Conservation (phyloP, 2,797 vertebrate genomes). For the Gadopsis bispinosus region DNA sequence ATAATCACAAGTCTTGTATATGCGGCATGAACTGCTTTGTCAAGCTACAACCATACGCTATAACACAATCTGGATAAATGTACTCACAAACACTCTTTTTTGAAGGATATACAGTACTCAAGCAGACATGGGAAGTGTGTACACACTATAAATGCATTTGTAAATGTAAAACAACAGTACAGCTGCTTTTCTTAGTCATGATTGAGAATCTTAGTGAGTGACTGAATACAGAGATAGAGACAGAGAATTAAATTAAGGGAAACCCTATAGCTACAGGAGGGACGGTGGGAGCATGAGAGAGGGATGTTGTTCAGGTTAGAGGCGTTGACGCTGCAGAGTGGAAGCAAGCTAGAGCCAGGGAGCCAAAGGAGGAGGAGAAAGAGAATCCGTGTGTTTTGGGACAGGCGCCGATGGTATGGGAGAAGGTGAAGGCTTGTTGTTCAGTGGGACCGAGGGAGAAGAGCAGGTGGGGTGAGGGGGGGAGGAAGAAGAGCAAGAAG, state of each 20-base stretch:
- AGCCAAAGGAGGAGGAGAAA: constrained; percentile 54
- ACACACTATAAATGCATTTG: not conserved
- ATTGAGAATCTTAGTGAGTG: constrained; percentile 12
- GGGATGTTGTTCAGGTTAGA: constrained; percentile 60
- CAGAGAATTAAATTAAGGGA: constrained; percentile 24
- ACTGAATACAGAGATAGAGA: not conserved
- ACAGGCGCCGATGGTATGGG: constrained; percentile 69
- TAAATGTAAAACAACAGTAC: not conserved
- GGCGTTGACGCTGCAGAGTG: constrained; percentile 59
- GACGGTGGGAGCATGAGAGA: constrained; percentile 45
- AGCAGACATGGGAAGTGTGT: not conserved
- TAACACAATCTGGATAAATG: not conserved
- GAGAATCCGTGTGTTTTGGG: constrained; percentile 62
- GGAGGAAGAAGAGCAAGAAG: constrained; percentile 21
- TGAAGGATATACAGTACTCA: not conserved
- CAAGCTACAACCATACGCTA: not conserved
- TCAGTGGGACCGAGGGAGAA: constrained; percentile 71
- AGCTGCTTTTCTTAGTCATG: not conserved
- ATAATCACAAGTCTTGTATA: not conserved
- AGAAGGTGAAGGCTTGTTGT: constrained; percentile 80
- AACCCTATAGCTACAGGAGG: constrained; percentile 24
- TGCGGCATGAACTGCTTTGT: not conserved
- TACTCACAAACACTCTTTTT: too few species aligned
- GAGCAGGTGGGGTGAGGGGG: constrained; percentile 24
- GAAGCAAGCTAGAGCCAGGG: constrained; percentile 46